A percentile compares a stretch with the other conserved stretches of the same genome.
Conservation (phyloP, 2,113 vertebrate genomes). For the Pseudopodoces humilis region DNA sequence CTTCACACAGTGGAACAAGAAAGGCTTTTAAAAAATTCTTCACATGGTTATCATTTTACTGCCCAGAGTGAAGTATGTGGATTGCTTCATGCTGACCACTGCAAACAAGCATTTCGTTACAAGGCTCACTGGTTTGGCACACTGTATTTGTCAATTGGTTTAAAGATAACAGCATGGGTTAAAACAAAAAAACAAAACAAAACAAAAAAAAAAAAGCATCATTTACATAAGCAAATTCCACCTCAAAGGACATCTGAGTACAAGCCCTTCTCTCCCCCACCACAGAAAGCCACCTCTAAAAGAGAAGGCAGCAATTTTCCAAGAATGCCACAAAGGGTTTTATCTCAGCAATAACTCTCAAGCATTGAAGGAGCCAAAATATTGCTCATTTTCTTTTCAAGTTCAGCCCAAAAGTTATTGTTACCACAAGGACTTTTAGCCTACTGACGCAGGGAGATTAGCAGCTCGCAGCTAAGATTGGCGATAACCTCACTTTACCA, state of each 20-base stretch:
- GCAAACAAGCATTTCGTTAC: not conserved
- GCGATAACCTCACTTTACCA: not conserved
- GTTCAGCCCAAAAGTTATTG: not conserved
- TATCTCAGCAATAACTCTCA: not conserved
- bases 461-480: not conserved
- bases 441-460: not conserved
- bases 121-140: not conserved
- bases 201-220: not conserved
- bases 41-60: not conserved
- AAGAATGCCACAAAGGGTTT: not conserved
- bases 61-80: not conserved
- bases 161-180: conserved; percentile 22
- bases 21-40: not conserved
- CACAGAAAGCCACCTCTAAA: not conserved
- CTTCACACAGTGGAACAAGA: not conserved
- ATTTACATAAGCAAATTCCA: conserved; percentile 37
- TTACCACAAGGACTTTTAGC: not conserved
- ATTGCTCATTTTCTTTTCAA: conserved; percentile 4
- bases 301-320: not conserved
- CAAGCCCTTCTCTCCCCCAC: not conserved
- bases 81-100: not conserved
- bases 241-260: not conserved
- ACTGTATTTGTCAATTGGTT: not conserved
- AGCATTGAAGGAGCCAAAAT: not conserved
- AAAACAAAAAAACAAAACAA: not conserved